Evolutionary conservation across 2,888 invertebrate species (phyloP).

Genomic region (Crematogaster levior): DNA sequence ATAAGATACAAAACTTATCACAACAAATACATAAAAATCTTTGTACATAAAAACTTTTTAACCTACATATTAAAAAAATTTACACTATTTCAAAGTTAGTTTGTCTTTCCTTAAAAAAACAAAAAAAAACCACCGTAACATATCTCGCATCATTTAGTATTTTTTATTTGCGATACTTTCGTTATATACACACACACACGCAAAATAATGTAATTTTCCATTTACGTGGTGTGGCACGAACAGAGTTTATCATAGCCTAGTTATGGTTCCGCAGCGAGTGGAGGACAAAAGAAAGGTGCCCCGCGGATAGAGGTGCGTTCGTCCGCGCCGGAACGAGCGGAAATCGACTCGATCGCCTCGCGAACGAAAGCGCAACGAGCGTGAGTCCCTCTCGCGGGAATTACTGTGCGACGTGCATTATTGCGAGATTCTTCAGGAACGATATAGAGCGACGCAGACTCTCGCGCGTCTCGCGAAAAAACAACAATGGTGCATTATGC

Average conservation of each 20-base stretch:
- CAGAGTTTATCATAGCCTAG: background rate
- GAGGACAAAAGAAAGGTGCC: slow-evolving; percentile 11
- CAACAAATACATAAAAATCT: background rate
- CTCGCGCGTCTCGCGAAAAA: slow-evolving; percentile 32
- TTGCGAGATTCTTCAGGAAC: slow-evolving; percentile 58
- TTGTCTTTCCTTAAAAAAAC: background rate
- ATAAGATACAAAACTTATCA: background rate
- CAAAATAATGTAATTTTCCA: background rate
- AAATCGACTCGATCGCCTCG: slow-evolving; percentile 18
- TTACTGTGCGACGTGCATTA: slow-evolving; percentile 47
- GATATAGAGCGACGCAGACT: slow-evolving; percentile 45
- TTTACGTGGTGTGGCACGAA: background rate
- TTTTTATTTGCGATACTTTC: background rate
- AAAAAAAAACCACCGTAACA: no score
- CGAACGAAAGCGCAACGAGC: slow-evolving; percentile 23
- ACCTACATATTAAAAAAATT: background rate
- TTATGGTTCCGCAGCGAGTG: background rate
- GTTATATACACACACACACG: background rate
- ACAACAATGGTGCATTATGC: slow-evolving; percentile 69
- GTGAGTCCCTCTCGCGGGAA: slow-evolving; percentile 39
- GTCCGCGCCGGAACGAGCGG: background rate
- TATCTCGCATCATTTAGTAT: background rate
- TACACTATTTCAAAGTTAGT: background rate
- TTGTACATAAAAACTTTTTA: background rate
- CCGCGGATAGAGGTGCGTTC: slow-evolving; percentile 1